Evolutionary conservation across 2,113 vertebrate genomes (phyloP).

Genomic region (Ammodytes marinus): DNA sequence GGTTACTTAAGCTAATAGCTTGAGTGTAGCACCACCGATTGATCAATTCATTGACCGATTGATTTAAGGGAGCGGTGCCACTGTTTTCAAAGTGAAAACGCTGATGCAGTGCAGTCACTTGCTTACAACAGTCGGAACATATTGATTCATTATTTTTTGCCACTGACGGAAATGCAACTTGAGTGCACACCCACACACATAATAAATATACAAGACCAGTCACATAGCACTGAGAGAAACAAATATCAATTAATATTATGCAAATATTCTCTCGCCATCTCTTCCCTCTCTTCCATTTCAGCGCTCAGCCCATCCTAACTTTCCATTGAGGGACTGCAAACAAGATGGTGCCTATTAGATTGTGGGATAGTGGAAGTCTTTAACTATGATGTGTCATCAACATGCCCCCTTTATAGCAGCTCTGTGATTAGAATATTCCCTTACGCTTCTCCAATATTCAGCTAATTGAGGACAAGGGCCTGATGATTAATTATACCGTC

Average conservation of each 20-base stretch:
- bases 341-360: conserved; percentile 69
- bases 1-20: conserved; percentile 47
- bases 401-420: conserved; percentile 63
- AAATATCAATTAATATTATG: conserved; percentile 22
- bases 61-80: conserved; percentile 37
- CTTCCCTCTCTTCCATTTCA: conserved; percentile 9
- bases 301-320: conserved; percentile 32
- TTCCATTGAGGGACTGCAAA: conserved; percentile 56
- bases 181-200: conserved; percentile 1
- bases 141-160: conserved; percentile 52
- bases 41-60: conserved; percentile 57
- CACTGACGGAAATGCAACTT: conserved; percentile 42
- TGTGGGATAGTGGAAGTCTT: conserved; percentile 58
- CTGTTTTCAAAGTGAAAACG: conserved; percentile 49
- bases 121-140: conserved; percentile 18
- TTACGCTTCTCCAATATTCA: conserved; percentile 48
- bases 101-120: conserved; percentile 45
- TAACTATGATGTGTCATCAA: conserved; percentile 73
- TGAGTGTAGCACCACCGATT: conserved; percentile 11
- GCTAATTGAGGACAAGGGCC: conserved; percentile 73
- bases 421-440: conserved; percentile 60
- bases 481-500: conserved; percentile 68
- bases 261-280: conserved; percentile 16
- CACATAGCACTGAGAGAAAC: background rate
- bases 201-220: background rate